Evolutionary conservation across 2,113 vertebrate species (phyloP), one percentile per base, ranked within the genome.

Genomic region (Indri indri): DNA sequence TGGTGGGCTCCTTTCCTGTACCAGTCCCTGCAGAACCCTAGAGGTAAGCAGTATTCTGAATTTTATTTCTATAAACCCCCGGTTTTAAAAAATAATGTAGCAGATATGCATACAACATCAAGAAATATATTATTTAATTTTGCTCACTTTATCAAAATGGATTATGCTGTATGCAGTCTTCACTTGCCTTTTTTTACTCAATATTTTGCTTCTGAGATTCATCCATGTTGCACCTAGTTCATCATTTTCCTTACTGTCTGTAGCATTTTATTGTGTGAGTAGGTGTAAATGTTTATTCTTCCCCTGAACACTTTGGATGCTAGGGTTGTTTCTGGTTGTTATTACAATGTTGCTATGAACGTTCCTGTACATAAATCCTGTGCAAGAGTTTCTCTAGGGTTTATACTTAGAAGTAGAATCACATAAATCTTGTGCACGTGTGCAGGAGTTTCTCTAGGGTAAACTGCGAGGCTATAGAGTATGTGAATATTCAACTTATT

Each of bases 1-100:
- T 76, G 37, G n/a, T 27, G 42, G 61, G 2, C 11, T 87, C 34
- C n/a, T 74, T 50, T 68, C 37, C 63, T 65, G 0, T 34, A 37
- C 4, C 3, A 16, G 27, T 17, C 18, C 40, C 32, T 61, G 30
- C 25, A 61, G 6, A 20, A 34, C 32, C 3, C 5, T 65, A 11
- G 23, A 63, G 57, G 23, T 45, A 11, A 37, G n/a, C 20, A 65
- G 34, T 12, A 25, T 70, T 66, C 66, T 86, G 61, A 91, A 59
- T 74, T 91, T 88, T 42, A 68, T 68, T 91, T 70, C 37, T 34
- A 9, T 23, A 52, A 92, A 63, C 17, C 40, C 17, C n/a, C 86
- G 40, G 30, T 66, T 85, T 65, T 63, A 68, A 95, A 97, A 83
- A 82, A 77, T 73, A 93, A 66, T 79, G 47, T 27, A 93, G 9